Base-by-base conservation (phyloP, 2,113 vertebrate species). In the Apodemus sylvaticus region DNA sequence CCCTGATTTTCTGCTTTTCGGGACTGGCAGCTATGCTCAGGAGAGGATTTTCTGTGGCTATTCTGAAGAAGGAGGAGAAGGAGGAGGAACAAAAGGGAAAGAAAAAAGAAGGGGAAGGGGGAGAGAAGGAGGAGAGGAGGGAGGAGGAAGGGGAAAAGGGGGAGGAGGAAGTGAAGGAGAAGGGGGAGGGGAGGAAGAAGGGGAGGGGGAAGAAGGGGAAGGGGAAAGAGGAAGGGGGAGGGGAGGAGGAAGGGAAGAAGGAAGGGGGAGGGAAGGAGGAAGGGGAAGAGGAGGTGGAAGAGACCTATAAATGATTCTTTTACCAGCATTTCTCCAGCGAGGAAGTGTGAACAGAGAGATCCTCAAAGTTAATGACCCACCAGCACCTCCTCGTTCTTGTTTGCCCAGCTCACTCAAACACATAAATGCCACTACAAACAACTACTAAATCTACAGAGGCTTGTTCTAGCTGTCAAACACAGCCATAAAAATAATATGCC, bases 341-440 rank as follows among this genome's bases (percentile, higher is more conserved):
- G 77, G 45, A 94, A 91, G 87, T 94, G 81, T 66, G n/a, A 90
- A 93, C 10, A 7, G 89, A 92, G 79, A 91, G 94, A 64, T 95
- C 60, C 55, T 24, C 64, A 48, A 92, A 95, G 88, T 93, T 96
- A 96, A 96, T 96, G 93, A 96, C 62, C 94, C 19, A 19, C 79
- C 92, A 39, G 45, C 62, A 62, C 88, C 90, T 55, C 93, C 96
- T 94, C 95, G 79, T 60, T 95, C 82, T 93, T 97, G 96, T 98
- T 98, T 97, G 93, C 96, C 78, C 86, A 95, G 95, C 94, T 97
- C 98, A 94, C 95, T 97, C 96, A 98, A 97, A 97, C 96, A 96
- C 96, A 97, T 96, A 98, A 98, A 98, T 96, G 97, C 96, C 97
- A 96, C 97, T 97, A 93, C 97, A 98, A 97, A 97, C 97, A 98